Percentiles rank a stretch among this genome's conserved stretches.
phyloP scores from a whole-genome alignment of 2,888 invertebrate species.

The Exephanes ischioxanthus region DNA sequence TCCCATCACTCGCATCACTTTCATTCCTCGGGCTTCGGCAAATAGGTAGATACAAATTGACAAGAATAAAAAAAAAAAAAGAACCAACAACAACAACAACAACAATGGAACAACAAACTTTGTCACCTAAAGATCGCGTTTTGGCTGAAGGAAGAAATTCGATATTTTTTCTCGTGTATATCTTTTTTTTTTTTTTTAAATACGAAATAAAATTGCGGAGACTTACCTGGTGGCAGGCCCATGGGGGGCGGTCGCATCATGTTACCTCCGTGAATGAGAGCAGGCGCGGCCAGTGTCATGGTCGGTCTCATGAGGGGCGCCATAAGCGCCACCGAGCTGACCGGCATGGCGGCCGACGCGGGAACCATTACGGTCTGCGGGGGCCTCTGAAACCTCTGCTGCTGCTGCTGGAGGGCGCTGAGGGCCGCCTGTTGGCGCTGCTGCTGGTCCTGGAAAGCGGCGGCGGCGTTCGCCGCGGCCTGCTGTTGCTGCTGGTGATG shows the following conservation, averaged over 20 bases:
- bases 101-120: slow-evolving; percentile 9
- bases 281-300: slow-evolving; percentile 86
- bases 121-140: slow-evolving; percentile 19
- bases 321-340: slow-evolving; percentile 86
- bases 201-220: slow-evolving; percentile 65
- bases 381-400: slow-evolving; percentile 85
- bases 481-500: slow-evolving; percentile 81
- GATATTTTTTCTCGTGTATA: neutral
- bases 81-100: neutral
- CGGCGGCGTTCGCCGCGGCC: slow-evolving; percentile 85
- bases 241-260: slow-evolving; percentile 89
- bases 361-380: slow-evolving; percentile 85
- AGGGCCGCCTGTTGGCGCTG: slow-evolving; percentile 85
- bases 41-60: neutral
- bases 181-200: slow-evolving; percentile 28
- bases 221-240: slow-evolving; percentile 89
- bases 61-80: neutral
- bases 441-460: slow-evolving; percentile 83
- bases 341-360: slow-evolving; percentile 85
- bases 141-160: slow-evolving; percentile 10
- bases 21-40: slow-evolving; percentile 37
- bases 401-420: slow-evolving; percentile 84
- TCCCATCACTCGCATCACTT: slow-evolving; percentile 50
- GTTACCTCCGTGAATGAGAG: slow-evolving; percentile 87
- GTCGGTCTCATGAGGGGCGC: slow-evolving; percentile 86